Evolutionary conservation across 2,113 vertebrate genomes (phyloP).

Genomic region (Epinephelus fuscoguttatus): DNA sequence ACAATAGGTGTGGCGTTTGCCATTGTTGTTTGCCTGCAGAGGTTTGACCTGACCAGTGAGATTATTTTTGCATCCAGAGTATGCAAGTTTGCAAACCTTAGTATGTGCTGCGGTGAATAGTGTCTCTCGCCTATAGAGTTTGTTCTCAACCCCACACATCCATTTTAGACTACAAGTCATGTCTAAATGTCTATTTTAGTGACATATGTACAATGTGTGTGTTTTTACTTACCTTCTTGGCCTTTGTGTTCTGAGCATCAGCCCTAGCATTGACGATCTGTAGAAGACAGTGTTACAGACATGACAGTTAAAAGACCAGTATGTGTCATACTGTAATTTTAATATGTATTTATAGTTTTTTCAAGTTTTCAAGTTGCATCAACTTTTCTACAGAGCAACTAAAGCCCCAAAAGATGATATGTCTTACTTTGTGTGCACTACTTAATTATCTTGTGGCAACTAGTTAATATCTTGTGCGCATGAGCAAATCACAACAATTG

Average conservation of each 20-base stretch:
- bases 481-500: no score
- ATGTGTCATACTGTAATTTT: not conserved
- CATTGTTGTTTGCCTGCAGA: not conserved
- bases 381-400: not conserved
- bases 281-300: not conserved
- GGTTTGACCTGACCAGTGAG: constrained; percentile 4
- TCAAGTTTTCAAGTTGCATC: not conserved
- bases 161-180: not conserved
- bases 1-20: not conserved
- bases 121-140: not conserved
- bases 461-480: no score
- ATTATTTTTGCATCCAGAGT: not conserved
- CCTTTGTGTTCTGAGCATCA: not conserved
- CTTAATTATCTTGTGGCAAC: no score
- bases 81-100: not conserved
- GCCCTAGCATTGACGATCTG: constrained; percentile 49
- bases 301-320: no score
- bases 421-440: no score
- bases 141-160: not conserved
- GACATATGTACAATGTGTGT: no score
- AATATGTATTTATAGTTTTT: not conserved
- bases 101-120: not conserved
- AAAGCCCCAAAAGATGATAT: no score
- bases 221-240: constrained; percentile 42
- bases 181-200: not conserved